phyloP scores from a whole-genome alignment of 1,140 invertebrate species.

The Drosophila melanogaster region Release_6_plus_ISO1_MT NT_037436.4:3787501-3788000 shows the following conservation, averaged over 20 bases:
- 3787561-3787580: slow-evolving; percentile 25
- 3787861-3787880: slow-evolving; percentile 6
- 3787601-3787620: slow-evolving; percentile 39
- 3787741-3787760: slow-evolving; percentile 26
- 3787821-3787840: slow-evolving; percentile 17
- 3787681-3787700: slow-evolving; percentile 22
- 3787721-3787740: slow-evolving; percentile 32
- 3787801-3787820: not conserved
- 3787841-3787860: not conserved
- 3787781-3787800: slow-evolving; percentile 23
- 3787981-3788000: not conserved
- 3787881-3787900: not conserved
- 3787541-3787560: slow-evolving; percentile 51
- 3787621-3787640: slow-evolving; percentile 40
- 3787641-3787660: slow-evolving; percentile 67
- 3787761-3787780: slow-evolving; percentile 24
- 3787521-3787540: slow-evolving; percentile 15
- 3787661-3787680: slow-evolving; percentile 27
- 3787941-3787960: not conserved
- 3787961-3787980: slow-evolving; percentile 1
- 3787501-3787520: slow-evolving; percentile 35
- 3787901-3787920: not conserved
- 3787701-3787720: slow-evolving; percentile 1
- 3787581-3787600: slow-evolving; percentile 15
- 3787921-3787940: not conserved